Base-by-base conservation (phyloP, 2,888 invertebrate species). In the Pachymerium ferrugineum region DNA sequence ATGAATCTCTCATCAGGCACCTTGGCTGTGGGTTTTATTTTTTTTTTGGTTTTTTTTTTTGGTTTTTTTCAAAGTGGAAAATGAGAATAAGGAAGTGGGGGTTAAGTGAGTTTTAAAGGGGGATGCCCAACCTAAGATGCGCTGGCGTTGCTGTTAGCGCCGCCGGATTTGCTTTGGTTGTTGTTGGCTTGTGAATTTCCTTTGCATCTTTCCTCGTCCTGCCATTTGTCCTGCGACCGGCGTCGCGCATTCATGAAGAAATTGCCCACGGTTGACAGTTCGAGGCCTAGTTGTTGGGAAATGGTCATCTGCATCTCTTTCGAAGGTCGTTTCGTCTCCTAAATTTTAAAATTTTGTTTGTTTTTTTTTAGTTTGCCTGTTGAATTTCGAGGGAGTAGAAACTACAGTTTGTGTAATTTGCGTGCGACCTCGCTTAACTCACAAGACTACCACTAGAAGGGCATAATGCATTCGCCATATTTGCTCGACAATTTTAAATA, bases 181-280 rank as follows among this genome's bases (percentile, higher is more conserved):
- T 6, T n/a, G 16, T 33, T 69, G 69, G 33, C 29, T 30, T 71
- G 38, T 22, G 28, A 35, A 35, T 38, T 28, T 33, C 38, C 28
- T 31, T 72, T 72, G 72, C 35, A 72, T 31, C 74, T 77, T 29
- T 91, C 94, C 80, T 96, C 95, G 81, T 97, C 97, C 83, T 94
- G 92, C 97, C 97, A 98, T 81, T 97, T 98, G 85, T 98, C 98
- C 78, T 85, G 82, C 31, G 85, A 85, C 78, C 99, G 89, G 79
- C 99, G 88, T 76, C 98, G 88, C n/a, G 99, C 99, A 84, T 99
- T 99, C 99, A 99, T 99, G 86, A 99, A 99, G 88, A 99, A 99
- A 84, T 99, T 99, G 71, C 98, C 97, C 75, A 98, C 97, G 12
- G 98, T 98, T 73, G 96, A 96, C 73, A 97, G 96, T 83, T 97